A percentile compares a stretch with the other conserved stretches of the same genome.
Evolutionary conservation across 2,797 vertebrate species (phyloP).

Genomic region (Pitangus sulphuratus): DNA sequence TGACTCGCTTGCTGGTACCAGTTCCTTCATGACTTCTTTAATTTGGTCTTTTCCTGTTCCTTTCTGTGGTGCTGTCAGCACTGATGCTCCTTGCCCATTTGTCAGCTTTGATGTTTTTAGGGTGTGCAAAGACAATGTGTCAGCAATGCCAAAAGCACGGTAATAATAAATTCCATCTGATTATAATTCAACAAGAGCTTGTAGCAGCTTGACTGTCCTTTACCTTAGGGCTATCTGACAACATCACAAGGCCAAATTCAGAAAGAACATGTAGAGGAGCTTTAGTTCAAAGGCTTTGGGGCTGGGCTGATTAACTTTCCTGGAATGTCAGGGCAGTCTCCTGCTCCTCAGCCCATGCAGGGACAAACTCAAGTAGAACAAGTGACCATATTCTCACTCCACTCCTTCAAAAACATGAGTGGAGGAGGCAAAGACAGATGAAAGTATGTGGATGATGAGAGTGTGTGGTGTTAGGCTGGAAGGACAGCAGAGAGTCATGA

Average conservation of each 20-base stretch:
- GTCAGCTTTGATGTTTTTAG: constrained; percentile 48
- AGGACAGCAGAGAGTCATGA: not conserved
- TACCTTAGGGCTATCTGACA: constrained; percentile 28
- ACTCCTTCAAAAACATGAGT: not conserved
- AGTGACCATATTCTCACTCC: not conserved
- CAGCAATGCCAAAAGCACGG: constrained; percentile 8
- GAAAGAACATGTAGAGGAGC: not conserved
- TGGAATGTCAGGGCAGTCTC: not conserved
- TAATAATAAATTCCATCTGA: constrained; percentile 16
- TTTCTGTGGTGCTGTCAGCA: not conserved
- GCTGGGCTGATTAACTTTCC: not conserved
- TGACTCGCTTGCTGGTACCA: not conserved
- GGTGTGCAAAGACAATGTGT: not conserved
- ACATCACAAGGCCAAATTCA: not conserved
- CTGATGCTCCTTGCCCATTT: not conserved
- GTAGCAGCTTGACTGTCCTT: constrained; percentile 36
- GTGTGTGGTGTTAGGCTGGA: not conserved
- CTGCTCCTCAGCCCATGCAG: not conserved
- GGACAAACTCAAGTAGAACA: not conserved
- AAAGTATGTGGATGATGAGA: not conserved
- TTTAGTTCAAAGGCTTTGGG: constrained; percentile 36
- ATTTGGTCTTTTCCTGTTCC: constrained; percentile 14
- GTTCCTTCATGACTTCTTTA: constrained; percentile 31
- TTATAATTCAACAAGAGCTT: constrained; percentile 33
- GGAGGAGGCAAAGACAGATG: not conserved